Percentiles rank a stretch among this genome's conserved stretches.
Evolutionary conservation across 2,113 vertebrate species (phyloP).

Genomic region (Castor canadensis): DNA sequence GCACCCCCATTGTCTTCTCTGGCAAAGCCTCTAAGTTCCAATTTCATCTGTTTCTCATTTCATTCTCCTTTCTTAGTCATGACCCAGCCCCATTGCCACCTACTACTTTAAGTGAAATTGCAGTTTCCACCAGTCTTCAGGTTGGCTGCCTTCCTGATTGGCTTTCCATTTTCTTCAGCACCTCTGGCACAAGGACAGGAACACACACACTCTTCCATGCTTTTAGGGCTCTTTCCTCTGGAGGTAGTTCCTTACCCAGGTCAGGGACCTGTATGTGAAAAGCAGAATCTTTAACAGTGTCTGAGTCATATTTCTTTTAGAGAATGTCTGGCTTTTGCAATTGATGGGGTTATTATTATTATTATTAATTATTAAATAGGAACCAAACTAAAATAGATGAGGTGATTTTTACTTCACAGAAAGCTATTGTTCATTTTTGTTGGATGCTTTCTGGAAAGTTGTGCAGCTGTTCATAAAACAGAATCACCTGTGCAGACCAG

Average conservation of each 20-base stretch:
- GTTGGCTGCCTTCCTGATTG: constrained; percentile 62
- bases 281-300: constrained; percentile 46
- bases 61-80: constrained; percentile 63
- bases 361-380: neutral
- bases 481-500: neutral
- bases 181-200: constrained; percentile 59
- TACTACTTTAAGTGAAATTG: constrained; percentile 63
- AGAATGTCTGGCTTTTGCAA: constrained; percentile 41
- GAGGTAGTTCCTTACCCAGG: constrained; percentile 48
- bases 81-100: constrained; percentile 49
- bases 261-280: constrained; percentile 13
- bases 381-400: neutral
- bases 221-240: constrained; percentile 40
- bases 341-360: neutral
- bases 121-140: constrained; percentile 62
- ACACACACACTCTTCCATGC: constrained; percentile 48
- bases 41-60: constrained; percentile 59
- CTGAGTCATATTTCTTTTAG: neutral
- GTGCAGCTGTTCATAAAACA: neutral
- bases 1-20: neutral
- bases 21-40: neutral
- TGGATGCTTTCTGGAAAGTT: neutral
- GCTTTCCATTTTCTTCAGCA: constrained; percentile 70
- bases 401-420: neutral
- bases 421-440: neutral